Conservation (phyloP, 2,888 invertebrate species). For the Chalcosyrphus nemorum region DNA sequence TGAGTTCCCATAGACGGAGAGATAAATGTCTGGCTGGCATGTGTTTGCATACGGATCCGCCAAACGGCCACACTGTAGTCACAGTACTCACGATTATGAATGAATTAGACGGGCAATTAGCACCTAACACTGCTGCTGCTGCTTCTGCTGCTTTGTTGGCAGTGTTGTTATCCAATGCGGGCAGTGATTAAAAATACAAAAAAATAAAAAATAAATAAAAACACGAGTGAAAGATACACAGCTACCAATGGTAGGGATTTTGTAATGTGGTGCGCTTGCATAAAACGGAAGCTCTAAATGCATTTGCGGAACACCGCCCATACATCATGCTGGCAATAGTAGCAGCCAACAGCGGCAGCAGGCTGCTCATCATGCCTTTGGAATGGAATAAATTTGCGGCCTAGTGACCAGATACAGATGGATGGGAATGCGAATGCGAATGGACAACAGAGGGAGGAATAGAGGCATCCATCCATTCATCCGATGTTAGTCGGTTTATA, state of each 20-base stretch:
- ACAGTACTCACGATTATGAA: conserved; percentile 63
- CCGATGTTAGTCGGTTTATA: conserved; percentile 72
- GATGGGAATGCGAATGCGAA: conserved; percentile 13
- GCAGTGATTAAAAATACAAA: conserved; percentile 58
- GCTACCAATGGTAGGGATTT: conserved; percentile 4
- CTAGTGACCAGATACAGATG: conserved; percentile 69
- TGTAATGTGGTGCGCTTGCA: conserved; percentile 57
- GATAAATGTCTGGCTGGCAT: conserved; percentile 19
- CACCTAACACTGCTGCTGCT: conserved; percentile 52
- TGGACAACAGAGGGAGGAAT: not conserved
- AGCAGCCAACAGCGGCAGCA: conserved; percentile 5
- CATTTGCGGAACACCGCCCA: conserved; percentile 69
- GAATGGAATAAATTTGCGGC: conserved; percentile 69
- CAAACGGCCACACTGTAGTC: conserved; percentile 4
- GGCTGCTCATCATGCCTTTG: conserved; percentile 47
- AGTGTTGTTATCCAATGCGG: conserved; percentile 65
- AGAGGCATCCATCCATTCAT: conserved; percentile 65
- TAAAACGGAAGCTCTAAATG: conserved; percentile 70
- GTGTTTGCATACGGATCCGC: conserved; percentile 54
- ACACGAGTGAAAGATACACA: conserved; percentile 25
- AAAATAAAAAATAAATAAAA: conserved; percentile 11
- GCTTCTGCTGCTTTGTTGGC: conserved; percentile 29
- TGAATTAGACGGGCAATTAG: conserved; percentile 72
- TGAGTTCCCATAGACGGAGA: conserved; percentile 38
- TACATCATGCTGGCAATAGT: conserved; percentile 59